These are phyloP conservation scores for Sminthopsis crassicaudata DNA, from an alignment of 2,113 vertebrate genomes.

Conservation along the genomic window DNA sequence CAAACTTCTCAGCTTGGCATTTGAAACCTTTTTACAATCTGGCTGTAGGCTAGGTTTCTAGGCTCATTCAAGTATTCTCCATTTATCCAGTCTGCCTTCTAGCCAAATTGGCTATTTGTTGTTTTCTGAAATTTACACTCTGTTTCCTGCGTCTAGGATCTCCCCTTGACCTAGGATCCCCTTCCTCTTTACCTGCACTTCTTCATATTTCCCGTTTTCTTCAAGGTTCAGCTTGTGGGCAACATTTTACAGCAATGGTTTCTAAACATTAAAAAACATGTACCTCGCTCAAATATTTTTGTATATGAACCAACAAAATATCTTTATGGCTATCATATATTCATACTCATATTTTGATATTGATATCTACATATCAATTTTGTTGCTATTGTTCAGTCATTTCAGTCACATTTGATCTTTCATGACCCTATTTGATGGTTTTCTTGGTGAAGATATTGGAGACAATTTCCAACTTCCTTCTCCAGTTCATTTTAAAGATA, in stretches of 20 bases:
- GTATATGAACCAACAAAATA: neutral
- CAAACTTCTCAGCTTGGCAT: neutral
- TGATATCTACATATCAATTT: neutral
- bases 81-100: neutral
- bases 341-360: neutral
- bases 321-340: neutral
- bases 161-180: neutral
- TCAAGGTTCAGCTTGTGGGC: neutral
- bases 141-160: neutral
- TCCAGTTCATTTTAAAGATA: neutral
- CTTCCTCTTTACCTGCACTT: neutral
- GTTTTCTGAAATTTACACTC: neutral
- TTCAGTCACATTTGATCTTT: neutral
- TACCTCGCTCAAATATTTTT: neutral
- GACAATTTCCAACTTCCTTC: neutral
- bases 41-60: neutral
- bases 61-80: neutral
- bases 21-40: neutral
- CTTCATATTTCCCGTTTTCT: neutral
- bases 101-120: neutral
- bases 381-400: neutral
- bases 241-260: neutral
- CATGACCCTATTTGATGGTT: neutral
- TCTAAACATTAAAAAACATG: neutral
- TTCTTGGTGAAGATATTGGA: neutral